phyloP scores from a whole-genome alignment of 64 coral and sea anemone genomes.

The Catalaphyllia jardinei region DNA sequence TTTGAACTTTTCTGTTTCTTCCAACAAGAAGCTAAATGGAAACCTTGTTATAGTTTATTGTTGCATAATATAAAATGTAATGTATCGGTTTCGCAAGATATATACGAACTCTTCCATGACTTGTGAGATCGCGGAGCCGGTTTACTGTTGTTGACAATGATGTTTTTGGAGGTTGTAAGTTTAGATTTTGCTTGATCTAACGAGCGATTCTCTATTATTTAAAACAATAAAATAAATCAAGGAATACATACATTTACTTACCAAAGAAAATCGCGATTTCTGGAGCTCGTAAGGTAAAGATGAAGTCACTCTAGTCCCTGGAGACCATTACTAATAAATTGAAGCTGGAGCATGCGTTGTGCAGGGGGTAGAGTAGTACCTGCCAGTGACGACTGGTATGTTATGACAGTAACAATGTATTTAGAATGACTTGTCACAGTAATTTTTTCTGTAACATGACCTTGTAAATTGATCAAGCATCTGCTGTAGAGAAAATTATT shows the following conservation, averaged over 20 bases:
- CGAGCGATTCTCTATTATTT: not conserved
- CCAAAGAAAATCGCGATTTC: not conserved
- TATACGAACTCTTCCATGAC: no score
- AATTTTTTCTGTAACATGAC: not conserved
- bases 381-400: conserved; percentile 20
- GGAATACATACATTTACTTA: not conserved
- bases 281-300: not conserved
- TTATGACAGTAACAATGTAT: conserved; percentile 31
- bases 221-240: not conserved
- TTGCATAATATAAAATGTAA: no score
- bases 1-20: not conserved
- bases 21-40: no score
- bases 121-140: not conserved
- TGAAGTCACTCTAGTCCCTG: conserved; percentile 27
- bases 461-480: not conserved
- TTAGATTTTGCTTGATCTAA: not conserved
- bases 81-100: no score
- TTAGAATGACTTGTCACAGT: not conserved
- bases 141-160: not conserved
- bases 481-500: not conserved
- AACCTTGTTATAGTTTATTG: not conserved
- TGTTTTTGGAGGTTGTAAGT: not conserved
- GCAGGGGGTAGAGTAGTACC: not conserved
- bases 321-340: conserved; percentile 39
- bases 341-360: not conserved